Conservation (phyloP, 1,140 invertebrate genomes). For the Macrobrachium rosenbergii region DNA sequence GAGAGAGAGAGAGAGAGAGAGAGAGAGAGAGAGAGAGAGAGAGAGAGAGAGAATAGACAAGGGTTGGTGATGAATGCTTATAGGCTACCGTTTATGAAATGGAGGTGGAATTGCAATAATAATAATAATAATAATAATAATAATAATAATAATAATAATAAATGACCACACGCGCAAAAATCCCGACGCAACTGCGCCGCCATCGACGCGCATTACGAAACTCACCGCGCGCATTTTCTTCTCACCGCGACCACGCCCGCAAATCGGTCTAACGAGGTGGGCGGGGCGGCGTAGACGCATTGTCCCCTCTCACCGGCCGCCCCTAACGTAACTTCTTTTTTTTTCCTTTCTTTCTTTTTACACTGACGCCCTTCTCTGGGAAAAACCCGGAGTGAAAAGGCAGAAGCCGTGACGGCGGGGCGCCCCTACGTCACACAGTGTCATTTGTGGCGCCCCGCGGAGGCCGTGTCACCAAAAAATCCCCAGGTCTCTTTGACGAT, state of each 20-base stretch:
- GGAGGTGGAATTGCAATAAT: no score
- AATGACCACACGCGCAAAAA: no score
- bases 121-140: no score
- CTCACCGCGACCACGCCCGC: not conserved
- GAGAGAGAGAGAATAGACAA: not conserved
- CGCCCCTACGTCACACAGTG: conserved; percentile 39
- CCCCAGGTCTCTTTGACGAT: conserved; percentile 16
- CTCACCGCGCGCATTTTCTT: no score
- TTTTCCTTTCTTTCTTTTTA: not conserved
- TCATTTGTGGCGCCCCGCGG: conserved; percentile 43
- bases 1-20: not conserved
- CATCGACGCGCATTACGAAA: no score
- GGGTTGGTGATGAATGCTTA: no score
- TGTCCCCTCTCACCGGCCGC: conserved; percentile 1
- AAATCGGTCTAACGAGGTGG: conserved; percentile 54
- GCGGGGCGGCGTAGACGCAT: conserved; percentile 15
- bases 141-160: no score
- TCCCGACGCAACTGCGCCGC: no score
- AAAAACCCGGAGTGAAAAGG: conserved; percentile 58
- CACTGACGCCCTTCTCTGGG: conserved; percentile 25
- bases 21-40: not conserved
- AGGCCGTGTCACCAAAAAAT: conserved; percentile 58
- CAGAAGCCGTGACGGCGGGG: conserved; percentile 58
- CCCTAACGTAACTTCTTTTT: conserved; percentile 36
- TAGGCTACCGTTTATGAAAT: no score